These are phyloP conservation scores for Pampus argenteus DNA, from an alignment of 2,797 vertebrate species.

Conservation along the genomic window DNA sequence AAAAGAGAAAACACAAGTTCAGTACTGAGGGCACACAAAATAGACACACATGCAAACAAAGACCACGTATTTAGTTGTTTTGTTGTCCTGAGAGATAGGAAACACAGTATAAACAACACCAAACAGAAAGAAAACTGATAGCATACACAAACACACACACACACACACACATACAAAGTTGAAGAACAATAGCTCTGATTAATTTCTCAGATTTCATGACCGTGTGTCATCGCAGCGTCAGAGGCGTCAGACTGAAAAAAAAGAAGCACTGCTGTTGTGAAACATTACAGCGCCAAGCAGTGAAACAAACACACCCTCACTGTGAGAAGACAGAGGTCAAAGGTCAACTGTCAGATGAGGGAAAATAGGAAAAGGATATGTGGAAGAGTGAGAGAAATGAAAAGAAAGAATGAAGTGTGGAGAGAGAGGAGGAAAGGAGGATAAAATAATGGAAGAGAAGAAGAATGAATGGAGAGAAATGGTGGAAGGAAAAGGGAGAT, in stretches of 20 bases:
- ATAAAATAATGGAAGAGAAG: background rate
- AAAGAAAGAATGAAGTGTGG: no score
- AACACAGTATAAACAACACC: conserved; percentile 64
- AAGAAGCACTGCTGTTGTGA: conserved; percentile 39
- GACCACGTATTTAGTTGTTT: conserved; percentile 29
- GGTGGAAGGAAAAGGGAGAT: no score
- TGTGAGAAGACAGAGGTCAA: conserved; percentile 41
- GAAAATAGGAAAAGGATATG: background rate
- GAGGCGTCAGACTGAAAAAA: conserved; percentile 58
- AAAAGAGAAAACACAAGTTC: conserved; percentile 40
- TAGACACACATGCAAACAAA: conserved; percentile 22
- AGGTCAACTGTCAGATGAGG: conserved; percentile 31
- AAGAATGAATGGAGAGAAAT: no score
- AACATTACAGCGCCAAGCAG: conserved; percentile 52
- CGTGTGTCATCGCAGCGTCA: conserved; percentile 46
- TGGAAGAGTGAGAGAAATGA: background rate
- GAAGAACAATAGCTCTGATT: conserved; percentile 73
- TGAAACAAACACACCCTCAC: conserved; percentile 57
- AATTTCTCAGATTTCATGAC: conserved; percentile 73
- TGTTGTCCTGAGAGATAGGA: conserved; percentile 56
- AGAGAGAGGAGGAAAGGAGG: background rate
- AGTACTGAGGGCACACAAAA: conserved; percentile 41
- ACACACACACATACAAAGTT: conserved; percentile 17
- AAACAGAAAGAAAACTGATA: conserved; percentile 64
- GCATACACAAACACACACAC: conserved; percentile 30